phyloP scores from a whole-genome alignment of 2,888 invertebrate species.

The Eupithecia subfuscata region DNA sequence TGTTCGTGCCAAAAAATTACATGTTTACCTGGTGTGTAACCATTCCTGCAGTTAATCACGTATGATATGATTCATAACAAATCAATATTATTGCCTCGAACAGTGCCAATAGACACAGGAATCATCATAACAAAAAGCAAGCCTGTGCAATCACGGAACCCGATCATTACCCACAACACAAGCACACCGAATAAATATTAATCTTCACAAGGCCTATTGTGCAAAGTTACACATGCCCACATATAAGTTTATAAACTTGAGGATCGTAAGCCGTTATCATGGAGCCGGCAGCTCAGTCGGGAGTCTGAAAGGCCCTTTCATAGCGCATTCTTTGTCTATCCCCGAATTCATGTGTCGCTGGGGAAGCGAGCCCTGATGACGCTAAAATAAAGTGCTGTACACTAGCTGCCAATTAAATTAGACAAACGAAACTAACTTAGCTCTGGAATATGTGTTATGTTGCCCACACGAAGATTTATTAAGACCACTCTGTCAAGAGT shows the following conservation, averaged over 20 bases:
- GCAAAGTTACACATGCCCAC: conserved; percentile 28
- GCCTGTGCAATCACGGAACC: not conserved
- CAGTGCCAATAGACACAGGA: not conserved
- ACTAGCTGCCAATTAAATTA: conserved; percentile 54
- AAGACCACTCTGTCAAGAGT: too few species aligned
- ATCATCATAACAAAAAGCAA: not conserved
- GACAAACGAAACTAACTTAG: conserved; percentile 1
- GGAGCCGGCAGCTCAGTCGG: conserved; percentile 53
- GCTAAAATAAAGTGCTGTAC: conserved; percentile 67
- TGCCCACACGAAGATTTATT: too few species aligned
- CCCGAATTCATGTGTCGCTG: conserved; percentile 70
- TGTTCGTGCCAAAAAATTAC: too few species aligned
- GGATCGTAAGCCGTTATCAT: conserved; percentile 66
- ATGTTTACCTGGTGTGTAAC: too few species aligned
- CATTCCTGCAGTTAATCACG: too few species aligned
- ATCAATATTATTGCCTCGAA: not conserved
- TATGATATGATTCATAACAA: not conserved
- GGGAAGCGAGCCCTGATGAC: conserved; percentile 60
- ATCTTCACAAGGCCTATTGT: conserved; percentile 25
- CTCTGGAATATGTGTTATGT: not conserved
- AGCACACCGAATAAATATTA: conserved; percentile 13
- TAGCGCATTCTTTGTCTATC: conserved; percentile 69
- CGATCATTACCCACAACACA: conserved; percentile 4
- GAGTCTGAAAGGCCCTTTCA: conserved; percentile 71
- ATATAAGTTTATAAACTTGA: conserved; percentile 42